Percentiles rank a stretch among this genome's conserved stretches.
phyloP scores from a whole-genome alignment of 2,797 vertebrate species.

The Amblyraja radiata region DNA sequence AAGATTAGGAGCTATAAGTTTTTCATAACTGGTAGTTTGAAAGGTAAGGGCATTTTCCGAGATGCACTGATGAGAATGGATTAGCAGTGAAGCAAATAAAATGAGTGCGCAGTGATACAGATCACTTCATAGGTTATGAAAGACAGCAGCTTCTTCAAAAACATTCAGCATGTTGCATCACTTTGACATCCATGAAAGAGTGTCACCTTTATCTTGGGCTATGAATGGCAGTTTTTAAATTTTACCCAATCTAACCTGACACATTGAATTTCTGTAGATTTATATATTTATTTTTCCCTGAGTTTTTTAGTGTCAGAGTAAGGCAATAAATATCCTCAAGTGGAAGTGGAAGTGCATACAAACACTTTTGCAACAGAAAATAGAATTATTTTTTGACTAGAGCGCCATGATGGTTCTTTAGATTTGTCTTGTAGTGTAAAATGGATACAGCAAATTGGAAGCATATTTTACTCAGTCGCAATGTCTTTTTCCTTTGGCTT shows the following conservation, averaged over 20 bases:
- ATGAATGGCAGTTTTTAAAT: background rate
- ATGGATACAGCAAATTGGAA: background rate
- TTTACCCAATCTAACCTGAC: background rate
- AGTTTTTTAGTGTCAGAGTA: background rate
- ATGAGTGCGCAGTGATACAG: background rate
- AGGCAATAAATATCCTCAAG: background rate
- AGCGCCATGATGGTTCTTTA: background rate
- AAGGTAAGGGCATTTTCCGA: slow-evolving; percentile 1
- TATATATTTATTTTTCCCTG: background rate
- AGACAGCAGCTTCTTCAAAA: background rate
- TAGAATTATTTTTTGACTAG: background rate
- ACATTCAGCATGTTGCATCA: background rate
- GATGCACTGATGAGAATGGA: background rate
- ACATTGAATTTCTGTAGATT: background rate
- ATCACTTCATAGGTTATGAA: background rate
- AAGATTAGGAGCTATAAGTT: background rate
- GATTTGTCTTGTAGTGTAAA: background rate
- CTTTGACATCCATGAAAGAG: background rate
- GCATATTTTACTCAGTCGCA: background rate
- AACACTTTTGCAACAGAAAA: background rate
- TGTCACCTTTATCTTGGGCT: background rate
- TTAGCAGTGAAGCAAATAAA: slow-evolving; percentile 11
- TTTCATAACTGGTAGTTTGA: background rate
- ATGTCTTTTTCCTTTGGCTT: background rate
- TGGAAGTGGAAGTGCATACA: background rate